These are phyloP conservation scores for Furcula furcula DNA, from an alignment of 2,888 invertebrate genomes.

Conservation along the genomic window DNA sequence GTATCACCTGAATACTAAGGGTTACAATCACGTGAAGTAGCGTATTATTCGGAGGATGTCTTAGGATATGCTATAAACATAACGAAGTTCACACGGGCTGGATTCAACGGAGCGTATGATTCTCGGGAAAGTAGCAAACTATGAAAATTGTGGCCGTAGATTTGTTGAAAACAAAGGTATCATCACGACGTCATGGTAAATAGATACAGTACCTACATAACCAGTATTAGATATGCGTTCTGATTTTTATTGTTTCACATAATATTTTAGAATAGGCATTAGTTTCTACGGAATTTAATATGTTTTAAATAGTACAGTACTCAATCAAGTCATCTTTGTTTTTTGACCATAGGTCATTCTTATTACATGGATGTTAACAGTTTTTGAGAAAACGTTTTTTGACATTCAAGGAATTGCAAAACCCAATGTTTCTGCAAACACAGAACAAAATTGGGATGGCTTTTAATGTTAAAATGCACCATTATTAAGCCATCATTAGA, in stretches of 20 bases:
- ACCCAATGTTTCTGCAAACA: too few species aligned
- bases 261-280: too few species aligned
- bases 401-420: too few species aligned
- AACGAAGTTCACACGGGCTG: conserved; percentile 27
- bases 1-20: neutral
- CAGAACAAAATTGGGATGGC: too few species aligned
- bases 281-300: too few species aligned
- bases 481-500: conserved; percentile 27
- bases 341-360: too few species aligned
- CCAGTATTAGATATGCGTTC: neutral
- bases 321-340: too few species aligned
- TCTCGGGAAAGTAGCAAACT: conserved; percentile 23
- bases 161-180: conserved; percentile 4
- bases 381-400: too few species aligned
- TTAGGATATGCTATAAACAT: conserved; percentile 11
- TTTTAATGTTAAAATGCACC: too few species aligned
- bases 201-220: neutral
- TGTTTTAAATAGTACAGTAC: too few species aligned
- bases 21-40: neutral
- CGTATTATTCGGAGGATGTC: neutral
- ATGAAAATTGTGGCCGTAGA: conserved; percentile 20
- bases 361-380: too few species aligned
- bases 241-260: neutral
- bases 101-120: conserved; percentile 24
- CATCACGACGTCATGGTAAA: neutral